phyloP scores from a whole-genome alignment of 2,113 vertebrate genomes.

The Brachyhypopomus gauderio region DNA sequence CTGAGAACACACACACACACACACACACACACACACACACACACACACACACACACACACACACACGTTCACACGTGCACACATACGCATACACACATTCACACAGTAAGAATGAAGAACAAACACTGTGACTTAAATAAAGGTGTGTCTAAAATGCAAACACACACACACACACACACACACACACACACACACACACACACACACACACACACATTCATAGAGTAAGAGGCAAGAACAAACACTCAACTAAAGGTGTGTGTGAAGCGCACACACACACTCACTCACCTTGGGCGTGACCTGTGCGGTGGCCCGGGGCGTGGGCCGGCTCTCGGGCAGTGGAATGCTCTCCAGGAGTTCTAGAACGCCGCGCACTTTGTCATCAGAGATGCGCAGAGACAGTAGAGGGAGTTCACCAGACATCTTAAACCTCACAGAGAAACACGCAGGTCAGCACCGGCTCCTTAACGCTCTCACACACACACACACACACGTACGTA shows the following conservation, averaged over 20 bases:
- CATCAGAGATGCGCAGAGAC: constrained; percentile 89
- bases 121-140: too few relatives aligned
- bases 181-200: not conserved
- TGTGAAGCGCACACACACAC: not conserved
- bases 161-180: not conserved
- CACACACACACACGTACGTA: not conserved
- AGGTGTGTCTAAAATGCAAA: too few relatives aligned
- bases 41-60: not conserved
- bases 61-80: too few relatives aligned
- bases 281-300: constrained; percentile 74
- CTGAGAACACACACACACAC: constrained; percentile 28
- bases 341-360: constrained; percentile 91
- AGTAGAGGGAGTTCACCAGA: constrained; percentile 88
- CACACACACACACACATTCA: not conserved
- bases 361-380: constrained; percentile 85
- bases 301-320: constrained; percentile 57
- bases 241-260: not conserved
- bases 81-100: too few relatives aligned
- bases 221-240: not conserved
- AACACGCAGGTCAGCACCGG: not conserved
- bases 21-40: constrained; percentile 2
- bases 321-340: constrained; percentile 77
- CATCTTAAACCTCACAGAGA: constrained; percentile 84
- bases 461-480: not conserved
- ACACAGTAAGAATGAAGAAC: too few relatives aligned